A percentile compares a stretch with the other conserved stretches of the same genome.
phyloP scores from a whole-genome alignment of 35 echinoderm and acorn worm species.

The Heliocidaris tuberculata region DNA sequence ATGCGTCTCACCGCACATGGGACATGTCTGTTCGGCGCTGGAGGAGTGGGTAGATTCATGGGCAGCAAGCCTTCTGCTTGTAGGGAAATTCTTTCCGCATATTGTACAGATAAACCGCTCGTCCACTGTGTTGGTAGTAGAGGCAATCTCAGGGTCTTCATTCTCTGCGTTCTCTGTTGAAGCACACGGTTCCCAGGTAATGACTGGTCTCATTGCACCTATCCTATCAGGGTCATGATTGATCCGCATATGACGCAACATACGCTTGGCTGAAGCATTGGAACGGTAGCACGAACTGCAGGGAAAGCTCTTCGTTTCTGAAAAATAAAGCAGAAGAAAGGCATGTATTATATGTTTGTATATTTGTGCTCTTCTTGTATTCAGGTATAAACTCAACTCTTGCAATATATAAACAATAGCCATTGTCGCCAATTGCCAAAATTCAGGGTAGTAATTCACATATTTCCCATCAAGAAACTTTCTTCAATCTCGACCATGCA shows the following conservation, averaged over 20 bases:
- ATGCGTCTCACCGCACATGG: neutral
- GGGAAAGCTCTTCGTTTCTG: slow-evolving; percentile 26
- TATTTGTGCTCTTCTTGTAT: too few species aligned
- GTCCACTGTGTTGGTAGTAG: neutral
- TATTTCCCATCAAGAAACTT: too few species aligned
- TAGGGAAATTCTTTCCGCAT: slow-evolving; percentile 43
- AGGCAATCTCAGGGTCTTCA: neutral
- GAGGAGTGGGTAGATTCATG: neutral
- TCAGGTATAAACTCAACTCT: too few species aligned
- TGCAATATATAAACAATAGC: too few species aligned
- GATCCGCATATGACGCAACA: slow-evolving; percentile 15
- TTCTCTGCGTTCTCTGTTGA: neutral
- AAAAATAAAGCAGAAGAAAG: neutral
- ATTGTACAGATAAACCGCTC: slow-evolving; percentile 22
- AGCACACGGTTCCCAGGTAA: neutral
- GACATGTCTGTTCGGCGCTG: neutral
- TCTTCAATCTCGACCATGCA: too few species aligned
- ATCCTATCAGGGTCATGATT: slow-evolving; percentile 32
- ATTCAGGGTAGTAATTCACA: too few species aligned
- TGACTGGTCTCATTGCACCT: slow-evolving; percentile 1
- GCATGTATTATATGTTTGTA: too few species aligned
- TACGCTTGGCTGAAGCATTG: neutral
- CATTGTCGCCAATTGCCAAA: too few species aligned
- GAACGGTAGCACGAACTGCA: slow-evolving; percentile 10
- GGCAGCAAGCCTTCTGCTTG: slow-evolving; percentile 4